Base-by-base conservation (phyloP, 2,113 vertebrate species). In the Bambusicola thoracicus region DNA sequence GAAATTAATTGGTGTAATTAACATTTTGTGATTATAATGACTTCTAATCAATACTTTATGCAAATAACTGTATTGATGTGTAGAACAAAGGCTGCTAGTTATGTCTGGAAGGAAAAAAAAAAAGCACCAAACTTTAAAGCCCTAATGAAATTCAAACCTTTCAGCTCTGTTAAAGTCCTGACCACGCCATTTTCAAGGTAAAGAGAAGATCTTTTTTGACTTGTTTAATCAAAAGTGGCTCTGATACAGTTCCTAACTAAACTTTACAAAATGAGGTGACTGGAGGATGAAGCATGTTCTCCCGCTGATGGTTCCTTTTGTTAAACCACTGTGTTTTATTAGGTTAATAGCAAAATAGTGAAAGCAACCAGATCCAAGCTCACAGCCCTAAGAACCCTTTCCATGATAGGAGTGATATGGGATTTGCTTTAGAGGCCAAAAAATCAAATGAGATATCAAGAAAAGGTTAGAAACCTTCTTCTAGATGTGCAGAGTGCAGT, bases 1-100 rank as follows among this genome's bases (percentile, higher is more conserved):
- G 97, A 98, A 99, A 99, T 99, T 99, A 99, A 99, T 99, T 99
- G 98, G 98, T 98, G 97, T 98, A 99, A 99, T 99, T 99, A 99
- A 99, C 98, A 98, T 99, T 99, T 99, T 98, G 98, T 97, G 97
- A 98, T 98, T 98, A 98, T 99, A 99, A 99, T 98, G 98, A 98
- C 98, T 98, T 95, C 90, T 96, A 98, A 99, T 99, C 99, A 98
- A 99, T 99, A 98, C 96, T 93, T 96, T 97, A 99, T 99, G 98
- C 98, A 99, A 99, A 98, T 98, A 97, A 89, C 96, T 95, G 94
- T 98, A 99, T 98, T 94, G 98, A 99, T 98, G 98, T 97, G 97
- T 96, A 92, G 97, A 96, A 97, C 97, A 98, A 98, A 97, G 94
- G 97, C 97, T 98, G 96, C 97, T 98, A 97, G 97, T 97, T 98